These are phyloP conservation scores for Carcina quercana DNA, from an alignment of 2,888 invertebrate genomes.

Conservation along the genomic window DNA sequence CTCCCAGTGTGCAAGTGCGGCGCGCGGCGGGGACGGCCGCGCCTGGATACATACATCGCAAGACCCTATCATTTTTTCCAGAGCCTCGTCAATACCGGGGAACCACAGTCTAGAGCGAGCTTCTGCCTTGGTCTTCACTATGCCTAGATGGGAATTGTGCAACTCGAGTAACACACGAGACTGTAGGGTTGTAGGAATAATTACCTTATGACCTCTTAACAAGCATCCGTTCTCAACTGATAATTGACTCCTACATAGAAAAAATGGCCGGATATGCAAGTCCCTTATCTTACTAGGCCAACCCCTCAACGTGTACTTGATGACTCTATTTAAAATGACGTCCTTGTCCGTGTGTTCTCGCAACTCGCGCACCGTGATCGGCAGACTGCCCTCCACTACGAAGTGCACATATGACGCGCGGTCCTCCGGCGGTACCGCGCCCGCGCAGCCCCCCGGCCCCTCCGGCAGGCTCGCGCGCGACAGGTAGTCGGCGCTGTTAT, in stretches of 20 bases:
- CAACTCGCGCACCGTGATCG: conserved; percentile 7
- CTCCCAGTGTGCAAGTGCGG: conserved; percentile 11
- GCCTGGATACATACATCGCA: conserved; percentile 12
- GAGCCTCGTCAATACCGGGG: conserved; percentile 10
- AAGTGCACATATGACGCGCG: conserved; percentile 12
- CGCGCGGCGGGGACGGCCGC: conserved; percentile 13
- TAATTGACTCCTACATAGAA: conserved; percentile 10
- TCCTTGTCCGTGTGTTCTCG: conserved; percentile 12
- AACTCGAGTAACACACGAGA: conserved; percentile 1
- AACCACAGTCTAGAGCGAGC: conserved; percentile 11
- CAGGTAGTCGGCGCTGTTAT: too few species aligned
- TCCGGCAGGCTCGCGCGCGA: too few species aligned
- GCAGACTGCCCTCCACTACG: conserved; percentile 8
- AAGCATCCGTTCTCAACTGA: conserved; percentile 12
- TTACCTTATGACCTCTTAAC: conserved; percentile 15
- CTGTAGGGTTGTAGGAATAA: conserved; percentile 5
- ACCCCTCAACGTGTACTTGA: conserved; percentile 8
- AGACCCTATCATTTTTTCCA: conserved; percentile 6
- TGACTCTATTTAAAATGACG: conserved; percentile 6
- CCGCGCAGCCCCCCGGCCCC: not conserved
- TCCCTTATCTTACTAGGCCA: conserved; percentile 13
- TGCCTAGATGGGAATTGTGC: conserved; percentile 8
- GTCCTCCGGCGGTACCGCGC: conserved; percentile 2
- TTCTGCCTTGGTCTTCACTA: conserved; percentile 9
- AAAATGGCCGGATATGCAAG: conserved; percentile 7